Conservation (phyloP, 2,113 vertebrate genomes). For the Calidris pygmaea region DNA sequence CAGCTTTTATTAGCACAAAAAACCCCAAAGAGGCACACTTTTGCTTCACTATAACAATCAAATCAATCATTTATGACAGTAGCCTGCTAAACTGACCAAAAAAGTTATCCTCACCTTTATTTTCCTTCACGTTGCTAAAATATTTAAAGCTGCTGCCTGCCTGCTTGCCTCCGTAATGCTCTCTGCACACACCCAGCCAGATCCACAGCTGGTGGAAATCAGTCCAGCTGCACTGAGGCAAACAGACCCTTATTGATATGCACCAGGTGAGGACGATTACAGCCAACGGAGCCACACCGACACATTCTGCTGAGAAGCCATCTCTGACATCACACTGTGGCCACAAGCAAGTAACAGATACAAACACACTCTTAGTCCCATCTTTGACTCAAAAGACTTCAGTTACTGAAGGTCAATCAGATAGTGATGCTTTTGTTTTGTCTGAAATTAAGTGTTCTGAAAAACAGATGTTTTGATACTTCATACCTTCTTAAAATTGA, state of each 20-base stretch:
- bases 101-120: not conserved
- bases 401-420: not conserved
- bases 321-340: not conserved
- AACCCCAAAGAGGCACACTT: not conserved
- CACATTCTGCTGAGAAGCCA: not conserved
- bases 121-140: not conserved
- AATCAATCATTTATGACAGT: not conserved
- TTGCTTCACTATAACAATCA: not conserved
- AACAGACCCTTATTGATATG: not conserved
- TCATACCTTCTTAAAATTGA: not conserved
- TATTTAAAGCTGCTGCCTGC: not conserved
- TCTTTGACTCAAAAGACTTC: not conserved
- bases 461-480: not conserved
- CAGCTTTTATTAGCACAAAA: not conserved
- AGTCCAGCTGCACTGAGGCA: not conserved
- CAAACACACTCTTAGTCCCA: not conserved
- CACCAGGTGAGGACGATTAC: not conserved
- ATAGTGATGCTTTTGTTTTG: not conserved
- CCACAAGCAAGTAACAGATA: not conserved
- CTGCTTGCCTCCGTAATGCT: fast-evolving
- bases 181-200: not conserved
- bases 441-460: not conserved
- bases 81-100: not conserved
- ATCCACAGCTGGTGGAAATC: not conserved
- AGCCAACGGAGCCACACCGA: not conserved